phyloP scores from a whole-genome alignment of 2,888 invertebrate genomes.

The Parochlus steinenii region DNA sequence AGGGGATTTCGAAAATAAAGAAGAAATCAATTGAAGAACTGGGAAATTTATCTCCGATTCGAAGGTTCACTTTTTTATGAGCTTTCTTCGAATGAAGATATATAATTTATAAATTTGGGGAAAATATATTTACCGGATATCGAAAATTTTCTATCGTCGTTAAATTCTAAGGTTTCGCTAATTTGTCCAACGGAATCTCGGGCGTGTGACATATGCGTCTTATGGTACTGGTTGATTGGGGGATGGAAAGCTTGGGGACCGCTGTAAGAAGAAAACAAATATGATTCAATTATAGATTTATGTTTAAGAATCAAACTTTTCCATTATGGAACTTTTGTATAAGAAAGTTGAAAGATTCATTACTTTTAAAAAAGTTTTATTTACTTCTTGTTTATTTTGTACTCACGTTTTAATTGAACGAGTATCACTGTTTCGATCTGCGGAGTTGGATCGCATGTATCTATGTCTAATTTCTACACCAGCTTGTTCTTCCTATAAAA shows the following conservation, averaged over 20 bases:
- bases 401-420: conserved; percentile 23
- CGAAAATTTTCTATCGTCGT: conserved; percentile 9
- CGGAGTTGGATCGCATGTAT: conserved; percentile 20
- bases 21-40: neutral
- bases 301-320: neutral
- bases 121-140: conserved; percentile 8
- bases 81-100: neutral
- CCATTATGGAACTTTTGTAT: too few relatives aligned
- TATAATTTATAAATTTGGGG: neutral
- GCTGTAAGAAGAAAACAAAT: neutral
- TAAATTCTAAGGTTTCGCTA: conserved; percentile 8
- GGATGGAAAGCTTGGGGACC: too few relatives aligned
- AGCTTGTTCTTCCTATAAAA: conserved; percentile 37
- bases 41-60: neutral
- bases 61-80: neutral
- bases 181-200: conserved; percentile 10
- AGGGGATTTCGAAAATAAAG: neutral
- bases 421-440: conserved; percentile 23
- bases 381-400: too few relatives aligned
- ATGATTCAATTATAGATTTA: neutral
- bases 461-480: conserved; percentile 33
- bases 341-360: too few relatives aligned
- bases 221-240: conserved; percentile 9
- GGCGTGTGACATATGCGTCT: conserved; percentile 8
- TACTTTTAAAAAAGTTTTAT: too few relatives aligned